These are phyloP conservation scores for Ommatoiulus sabulosus DNA, from an alignment of 2,888 invertebrate genomes.

Conservation along the genomic window DNA sequence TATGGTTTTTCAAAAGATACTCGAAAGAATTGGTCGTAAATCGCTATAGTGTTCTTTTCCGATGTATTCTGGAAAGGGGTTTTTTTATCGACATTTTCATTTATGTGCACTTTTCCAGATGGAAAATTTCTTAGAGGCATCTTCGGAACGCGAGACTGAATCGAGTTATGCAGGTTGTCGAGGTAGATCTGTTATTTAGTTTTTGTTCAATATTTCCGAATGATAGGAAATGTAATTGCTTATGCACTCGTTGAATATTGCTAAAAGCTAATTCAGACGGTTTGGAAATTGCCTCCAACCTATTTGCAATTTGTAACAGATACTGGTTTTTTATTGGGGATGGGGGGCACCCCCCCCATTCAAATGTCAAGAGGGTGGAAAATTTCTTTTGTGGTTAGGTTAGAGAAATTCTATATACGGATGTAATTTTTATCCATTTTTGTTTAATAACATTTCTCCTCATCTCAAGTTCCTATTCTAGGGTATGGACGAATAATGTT, in stretches of 20 bases:
- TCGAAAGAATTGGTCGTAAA: conserved; percentile 24
- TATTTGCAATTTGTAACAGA: no score
- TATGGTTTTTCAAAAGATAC: neutral
- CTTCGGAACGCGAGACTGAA: neutral
- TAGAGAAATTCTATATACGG: no score
- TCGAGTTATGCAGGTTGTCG: neutral
- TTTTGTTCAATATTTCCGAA: neutral
- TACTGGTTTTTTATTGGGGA: no score
- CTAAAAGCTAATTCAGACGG: no score
- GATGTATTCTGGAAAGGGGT: neutral
- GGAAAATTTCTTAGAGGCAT: neutral
- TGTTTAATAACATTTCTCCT: no score
- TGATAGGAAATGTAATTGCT: neutral
- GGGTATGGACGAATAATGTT: no score
- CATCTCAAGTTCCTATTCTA: no score
- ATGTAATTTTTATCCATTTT: no score
- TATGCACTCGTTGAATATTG: neutral
- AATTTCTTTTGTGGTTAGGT: no score
- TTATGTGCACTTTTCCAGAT: neutral
- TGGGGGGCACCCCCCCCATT: no score
- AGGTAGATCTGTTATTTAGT: neutral
- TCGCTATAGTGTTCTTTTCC: neutral
- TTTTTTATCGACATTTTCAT: neutral
- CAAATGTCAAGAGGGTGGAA: no score
- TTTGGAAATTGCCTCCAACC: no score